Percentiles rank a stretch among this genome's conserved stretches.
Conservation (phyloP, 2,797 vertebrate genomes). For the Chiloscyllium punctatum region DNA sequence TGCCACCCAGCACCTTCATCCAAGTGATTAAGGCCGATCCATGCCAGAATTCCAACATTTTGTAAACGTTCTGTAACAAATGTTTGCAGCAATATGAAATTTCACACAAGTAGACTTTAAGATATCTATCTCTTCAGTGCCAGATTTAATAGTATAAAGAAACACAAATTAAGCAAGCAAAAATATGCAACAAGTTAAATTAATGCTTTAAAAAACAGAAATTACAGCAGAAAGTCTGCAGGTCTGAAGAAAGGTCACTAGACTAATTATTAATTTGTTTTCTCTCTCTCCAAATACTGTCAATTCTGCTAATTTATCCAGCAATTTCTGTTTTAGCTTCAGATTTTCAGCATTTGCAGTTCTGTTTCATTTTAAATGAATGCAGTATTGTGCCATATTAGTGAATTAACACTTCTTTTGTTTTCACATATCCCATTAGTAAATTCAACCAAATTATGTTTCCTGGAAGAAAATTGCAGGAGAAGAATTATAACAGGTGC, state of each 20-base stretch:
- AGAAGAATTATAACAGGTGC: not conserved
- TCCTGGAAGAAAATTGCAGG: not conserved
- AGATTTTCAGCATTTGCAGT: too few species aligned
- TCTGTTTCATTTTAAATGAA: too few species aligned
- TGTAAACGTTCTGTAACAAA: conserved; percentile 66
- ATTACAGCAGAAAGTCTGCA: too few species aligned
- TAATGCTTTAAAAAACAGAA: not conserved
- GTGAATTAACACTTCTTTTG: not conserved
- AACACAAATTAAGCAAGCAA: not conserved
- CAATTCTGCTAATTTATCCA: too few species aligned
- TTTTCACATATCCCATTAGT: not conserved
- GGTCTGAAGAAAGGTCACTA: too few species aligned
- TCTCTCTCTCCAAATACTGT: too few species aligned
- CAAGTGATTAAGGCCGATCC: conserved; percentile 81
- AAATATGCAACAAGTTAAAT: not conserved
- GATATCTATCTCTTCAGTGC: not conserved
- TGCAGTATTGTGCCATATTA: not conserved
- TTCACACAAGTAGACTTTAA: not conserved
- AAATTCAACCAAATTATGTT: not conserved
- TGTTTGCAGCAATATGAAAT: not conserved
- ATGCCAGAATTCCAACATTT: conserved; percentile 62
- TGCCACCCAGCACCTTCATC: conserved; percentile 74
- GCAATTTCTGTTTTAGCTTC: too few species aligned
- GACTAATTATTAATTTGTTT: too few species aligned
- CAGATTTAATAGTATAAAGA: not conserved